These are phyloP conservation scores for Drosophila pectinifera DNA, from an alignment of 1,140 invertebrate genomes.

Conservation along the genomic window DNA sequence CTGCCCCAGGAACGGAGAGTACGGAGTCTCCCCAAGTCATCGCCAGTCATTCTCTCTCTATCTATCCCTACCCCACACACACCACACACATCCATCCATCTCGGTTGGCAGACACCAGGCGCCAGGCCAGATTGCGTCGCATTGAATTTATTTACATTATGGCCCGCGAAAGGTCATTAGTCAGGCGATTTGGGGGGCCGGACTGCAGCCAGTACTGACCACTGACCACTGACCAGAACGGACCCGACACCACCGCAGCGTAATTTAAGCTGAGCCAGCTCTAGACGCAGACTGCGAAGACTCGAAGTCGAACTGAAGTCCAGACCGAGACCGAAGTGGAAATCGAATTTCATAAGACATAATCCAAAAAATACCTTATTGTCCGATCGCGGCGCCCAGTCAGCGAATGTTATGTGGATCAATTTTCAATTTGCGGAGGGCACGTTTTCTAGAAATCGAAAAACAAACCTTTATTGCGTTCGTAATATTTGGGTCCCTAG, in stretches of 20 bases:
- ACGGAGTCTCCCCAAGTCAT: slow-evolving; percentile 3
- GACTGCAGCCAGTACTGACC: slow-evolving; percentile 40
- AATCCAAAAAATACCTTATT: slow-evolving; percentile 32
- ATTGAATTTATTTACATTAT: slow-evolving; percentile 48
- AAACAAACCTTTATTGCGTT: slow-evolving; percentile 1
- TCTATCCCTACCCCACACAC: slow-evolving; percentile 4
- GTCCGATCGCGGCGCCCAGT: slow-evolving; percentile 17
- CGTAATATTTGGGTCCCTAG: slow-evolving; percentile 20
- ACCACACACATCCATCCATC: slow-evolving; percentile 1
- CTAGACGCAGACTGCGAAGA: background rate
- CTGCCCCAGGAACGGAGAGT: slow-evolving; percentile 19
- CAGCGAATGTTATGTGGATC: slow-evolving; percentile 24
- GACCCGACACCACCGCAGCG: slow-evolving; percentile 13
- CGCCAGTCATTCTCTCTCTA: slow-evolving; percentile 16
- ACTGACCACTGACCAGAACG: slow-evolving; percentile 5
- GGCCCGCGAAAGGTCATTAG: slow-evolving; percentile 58
- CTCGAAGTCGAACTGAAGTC: background rate
- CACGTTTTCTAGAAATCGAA: slow-evolving; percentile 25
- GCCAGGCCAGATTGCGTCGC: background rate
- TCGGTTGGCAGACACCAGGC: slow-evolving; percentile 21
- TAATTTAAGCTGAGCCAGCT: slow-evolving; percentile 35
- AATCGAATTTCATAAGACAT: slow-evolving; percentile 36
- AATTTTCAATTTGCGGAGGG: slow-evolving; percentile 23
- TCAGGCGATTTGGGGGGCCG: slow-evolving; percentile 51
- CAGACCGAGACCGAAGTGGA: slow-evolving; percentile 13